Evolutionary conservation across 2,888 invertebrate species (phyloP).

Genomic region (Tanytarsus gracilentus): DNA sequence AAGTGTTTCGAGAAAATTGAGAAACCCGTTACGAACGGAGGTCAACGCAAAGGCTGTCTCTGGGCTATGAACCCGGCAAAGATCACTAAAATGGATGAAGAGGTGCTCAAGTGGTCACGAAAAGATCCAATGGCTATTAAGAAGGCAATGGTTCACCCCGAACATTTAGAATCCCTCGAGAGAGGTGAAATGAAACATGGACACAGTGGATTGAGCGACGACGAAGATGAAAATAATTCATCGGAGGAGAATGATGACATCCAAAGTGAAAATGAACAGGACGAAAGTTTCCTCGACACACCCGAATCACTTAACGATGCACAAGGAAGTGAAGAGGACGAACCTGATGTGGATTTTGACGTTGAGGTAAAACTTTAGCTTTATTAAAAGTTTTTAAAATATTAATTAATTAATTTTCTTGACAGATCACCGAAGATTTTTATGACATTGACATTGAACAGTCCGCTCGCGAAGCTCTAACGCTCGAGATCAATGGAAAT

Average conservation of each 20-base stretch:
- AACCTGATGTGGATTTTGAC: slow-evolving; percentile 51
- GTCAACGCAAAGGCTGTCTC: slow-evolving; percentile 77
- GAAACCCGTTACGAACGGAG: slow-evolving; percentile 79
- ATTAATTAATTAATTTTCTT: slow-evolving; percentile 30
- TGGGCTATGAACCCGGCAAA: slow-evolving; percentile 97
- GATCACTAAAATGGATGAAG: slow-evolving; percentile 94
- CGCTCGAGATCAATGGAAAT: slow-evolving; percentile 46
- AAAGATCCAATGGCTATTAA: slow-evolving; percentile 89
- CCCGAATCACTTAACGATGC: slow-evolving; percentile 36
- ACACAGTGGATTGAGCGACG: slow-evolving; percentile 53
- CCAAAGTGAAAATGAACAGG: slow-evolving; percentile 41
- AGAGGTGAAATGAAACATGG: slow-evolving; percentile 82
- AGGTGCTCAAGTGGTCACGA: slow-evolving; percentile 94
- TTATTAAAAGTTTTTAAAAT: background rate
- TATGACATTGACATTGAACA: slow-evolving; percentile 66
- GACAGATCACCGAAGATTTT: slow-evolving; percentile 53
- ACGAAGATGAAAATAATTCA: slow-evolving; percentile 51
- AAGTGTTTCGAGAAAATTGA: slow-evolving; percentile 99
- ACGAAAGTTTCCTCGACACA: slow-evolving; percentile 36
- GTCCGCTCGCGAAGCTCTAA: slow-evolving; percentile 39
- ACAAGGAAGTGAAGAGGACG: slow-evolving; percentile 37
- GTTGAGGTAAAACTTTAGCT: slow-evolving; percentile 46
- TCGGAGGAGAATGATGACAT: slow-evolving; percentile 34
- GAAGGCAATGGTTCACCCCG: slow-evolving; percentile 89
- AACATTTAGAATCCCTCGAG: slow-evolving; percentile 72